Evolutionary conservation across 2,797 vertebrate genomes (phyloP).

Genomic region (Muscicapa striata): DNA sequence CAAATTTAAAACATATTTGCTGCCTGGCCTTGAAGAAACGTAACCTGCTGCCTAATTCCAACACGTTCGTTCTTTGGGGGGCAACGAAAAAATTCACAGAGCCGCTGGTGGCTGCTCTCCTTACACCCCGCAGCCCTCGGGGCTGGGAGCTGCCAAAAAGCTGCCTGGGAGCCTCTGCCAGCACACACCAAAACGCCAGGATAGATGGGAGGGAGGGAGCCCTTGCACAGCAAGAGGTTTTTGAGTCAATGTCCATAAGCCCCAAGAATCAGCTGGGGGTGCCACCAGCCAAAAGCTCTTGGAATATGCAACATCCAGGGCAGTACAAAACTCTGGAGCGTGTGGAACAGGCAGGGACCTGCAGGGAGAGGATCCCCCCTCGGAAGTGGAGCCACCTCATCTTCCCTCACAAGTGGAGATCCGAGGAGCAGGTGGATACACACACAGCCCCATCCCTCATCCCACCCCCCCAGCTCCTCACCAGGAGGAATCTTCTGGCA

Average conservation of each 20-base stretch:
- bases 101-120: conserved; percentile 23
- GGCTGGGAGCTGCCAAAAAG: conserved; percentile 21
- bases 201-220: neutral
- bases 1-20: conserved; percentile 72
- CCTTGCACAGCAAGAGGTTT: neutral
- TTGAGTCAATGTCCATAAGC: neutral
- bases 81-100: neutral
- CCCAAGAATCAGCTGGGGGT: neutral
- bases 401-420: rapidly evolving
- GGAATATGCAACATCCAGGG: neutral
- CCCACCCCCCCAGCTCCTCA: neutral
- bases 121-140: neutral
- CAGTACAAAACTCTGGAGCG: rapidly evolving
- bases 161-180: neutral
- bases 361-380: neutral
- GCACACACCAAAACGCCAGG: rapidly evolving
- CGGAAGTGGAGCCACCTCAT: rapidly evolving
- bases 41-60: conserved; percentile 59
- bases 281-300: neutral
- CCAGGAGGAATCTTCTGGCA: neutral
- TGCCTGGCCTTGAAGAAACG: conserved; percentile 48
- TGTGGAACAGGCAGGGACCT: neutral
- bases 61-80: conserved; percentile 29
- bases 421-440: neutral
- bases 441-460: neutral